Evolutionary conservation across 2,797 vertebrate species (phyloP), one percentile per base, ranked within the genome.

Genomic region (Heterohyrax brucei): DNA sequence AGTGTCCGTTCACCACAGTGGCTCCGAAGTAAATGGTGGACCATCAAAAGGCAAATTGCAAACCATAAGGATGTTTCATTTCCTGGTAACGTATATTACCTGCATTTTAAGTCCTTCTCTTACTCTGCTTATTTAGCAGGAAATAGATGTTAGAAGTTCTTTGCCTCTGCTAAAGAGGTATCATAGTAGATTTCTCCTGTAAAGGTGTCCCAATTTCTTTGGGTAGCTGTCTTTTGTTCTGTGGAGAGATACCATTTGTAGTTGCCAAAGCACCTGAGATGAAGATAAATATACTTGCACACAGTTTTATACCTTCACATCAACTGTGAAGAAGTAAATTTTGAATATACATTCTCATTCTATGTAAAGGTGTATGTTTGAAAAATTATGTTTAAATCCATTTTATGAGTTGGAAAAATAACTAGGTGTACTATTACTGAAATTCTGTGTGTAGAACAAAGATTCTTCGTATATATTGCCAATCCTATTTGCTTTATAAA

Each of bases 21-120:
- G 99, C 99, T 99, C 82, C 99, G 99, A 66, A 99, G 99, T 93
- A 99, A 99, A 99, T 99, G 99, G 99, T 99, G 99, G 99, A 99
- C 99, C 97, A 99, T 99, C 98, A 99, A 99, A 98, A 99, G 99
- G 97, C 99, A 99, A 98, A 99, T 99, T 89, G 98, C 99, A 98
- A 99, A 99, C 98, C 99, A 99, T 98, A 99, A 99, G 98, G 99
- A 99, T 56, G 99, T 99, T 96, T 99, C 99, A 0, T 99, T 99
- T 97, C 98, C 98, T 78, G 99, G 99, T 99, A 99, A 98, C 1
- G 96, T 97, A 96, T 95, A 96, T 95, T 96, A 0, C 50, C 94
- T 72, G 46, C 75, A 87, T 2, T 84, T 61, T 62, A 92, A 83
- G 92, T 75, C 33, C 72, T 78, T 93, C n/a, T 81, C 53, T 89